Conservation (phyloP, 2,888 invertebrate genomes). For the Euplagia quadripunctaria region DNA sequence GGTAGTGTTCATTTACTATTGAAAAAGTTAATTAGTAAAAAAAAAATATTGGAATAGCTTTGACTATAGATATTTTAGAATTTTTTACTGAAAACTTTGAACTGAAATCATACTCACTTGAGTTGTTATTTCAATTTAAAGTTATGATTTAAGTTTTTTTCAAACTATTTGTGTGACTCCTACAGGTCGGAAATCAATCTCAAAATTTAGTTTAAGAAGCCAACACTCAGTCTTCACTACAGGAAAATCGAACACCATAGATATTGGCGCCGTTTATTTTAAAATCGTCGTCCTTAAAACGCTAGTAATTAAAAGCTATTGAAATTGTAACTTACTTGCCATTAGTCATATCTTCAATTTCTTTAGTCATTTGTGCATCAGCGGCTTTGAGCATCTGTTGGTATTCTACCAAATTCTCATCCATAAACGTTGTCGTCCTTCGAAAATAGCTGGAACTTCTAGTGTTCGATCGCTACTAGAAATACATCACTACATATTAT, state of each 20-base stretch:
- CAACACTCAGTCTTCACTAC: neutral
- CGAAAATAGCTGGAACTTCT: conserved; percentile 73
- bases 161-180: neutral
- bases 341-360: conserved; percentile 94
- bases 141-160: neutral
- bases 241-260: neutral
- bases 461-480: conserved; percentile 84
- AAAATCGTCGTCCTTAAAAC: no score
- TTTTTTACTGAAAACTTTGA: neutral
- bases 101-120: neutral
- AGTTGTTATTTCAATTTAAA: neutral
- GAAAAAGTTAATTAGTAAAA: neutral
- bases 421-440: conserved; percentile 90
- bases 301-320: neutral
- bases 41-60: neutral
- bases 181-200: no score
- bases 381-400: conserved; percentile 90
- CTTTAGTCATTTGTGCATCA: conserved; percentile 92
- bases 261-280: neutral
- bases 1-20: neutral
- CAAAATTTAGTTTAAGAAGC: neutral
- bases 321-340: conserved; percentile 85
- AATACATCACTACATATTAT: conserved; percentile 52
- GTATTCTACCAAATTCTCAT: conserved; percentile 89
- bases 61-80: neutral